Evolutionary conservation across 2,888 invertebrate species (phyloP).

Genomic region (Calephelis perditalis): DNA sequence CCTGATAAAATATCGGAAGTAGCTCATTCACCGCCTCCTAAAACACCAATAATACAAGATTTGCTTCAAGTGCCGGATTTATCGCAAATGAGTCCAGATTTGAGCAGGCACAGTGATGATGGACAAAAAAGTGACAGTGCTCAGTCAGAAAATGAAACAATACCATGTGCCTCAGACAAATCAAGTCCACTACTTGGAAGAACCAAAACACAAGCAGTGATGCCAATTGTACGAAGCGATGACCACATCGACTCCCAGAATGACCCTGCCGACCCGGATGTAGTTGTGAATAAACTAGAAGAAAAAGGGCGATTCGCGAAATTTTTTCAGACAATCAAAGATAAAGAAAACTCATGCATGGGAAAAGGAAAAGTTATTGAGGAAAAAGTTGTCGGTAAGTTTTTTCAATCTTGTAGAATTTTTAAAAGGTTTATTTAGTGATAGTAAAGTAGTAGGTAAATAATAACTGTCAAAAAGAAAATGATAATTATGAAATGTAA

Average conservation of each 20-base stretch:
- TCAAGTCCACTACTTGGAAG: slow-evolving; percentile 66
- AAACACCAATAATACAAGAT: slow-evolving; percentile 62
- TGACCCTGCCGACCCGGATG: slow-evolving; percentile 52
- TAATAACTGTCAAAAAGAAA: too few relatives aligned
- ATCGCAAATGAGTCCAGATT: slow-evolving; percentile 56
- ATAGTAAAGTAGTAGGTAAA: too few relatives aligned
- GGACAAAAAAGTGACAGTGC: slow-evolving; percentile 64
- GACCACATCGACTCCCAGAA: slow-evolving; percentile 55
- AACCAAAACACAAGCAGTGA: slow-evolving; percentile 68
- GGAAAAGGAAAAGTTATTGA: slow-evolving; percentile 71
- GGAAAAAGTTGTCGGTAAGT: slow-evolving; percentile 58
- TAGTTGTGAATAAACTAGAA: slow-evolving; percentile 54
- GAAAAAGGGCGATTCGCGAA: slow-evolving; percentile 65
- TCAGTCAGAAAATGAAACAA: slow-evolving; percentile 71
- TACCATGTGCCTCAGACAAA: slow-evolving; percentile 69
- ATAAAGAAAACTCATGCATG: slow-evolving; percentile 70
- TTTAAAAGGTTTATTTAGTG: too few relatives aligned
- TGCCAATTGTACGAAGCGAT: slow-evolving; percentile 69
- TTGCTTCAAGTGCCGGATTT: slow-evolving; percentile 61
- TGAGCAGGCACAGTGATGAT: slow-evolving; percentile 66
- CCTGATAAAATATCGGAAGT: slow-evolving; percentile 55
- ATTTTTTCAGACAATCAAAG: slow-evolving; percentile 62
- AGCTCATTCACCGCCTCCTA: slow-evolving; percentile 64
- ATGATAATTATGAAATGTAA: too few relatives aligned
- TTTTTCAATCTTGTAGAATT: slow-evolving; percentile 6